phyloP scores from a whole-genome alignment of 2,797 vertebrate genomes.

The Enteromius trimaculatus region DNA sequence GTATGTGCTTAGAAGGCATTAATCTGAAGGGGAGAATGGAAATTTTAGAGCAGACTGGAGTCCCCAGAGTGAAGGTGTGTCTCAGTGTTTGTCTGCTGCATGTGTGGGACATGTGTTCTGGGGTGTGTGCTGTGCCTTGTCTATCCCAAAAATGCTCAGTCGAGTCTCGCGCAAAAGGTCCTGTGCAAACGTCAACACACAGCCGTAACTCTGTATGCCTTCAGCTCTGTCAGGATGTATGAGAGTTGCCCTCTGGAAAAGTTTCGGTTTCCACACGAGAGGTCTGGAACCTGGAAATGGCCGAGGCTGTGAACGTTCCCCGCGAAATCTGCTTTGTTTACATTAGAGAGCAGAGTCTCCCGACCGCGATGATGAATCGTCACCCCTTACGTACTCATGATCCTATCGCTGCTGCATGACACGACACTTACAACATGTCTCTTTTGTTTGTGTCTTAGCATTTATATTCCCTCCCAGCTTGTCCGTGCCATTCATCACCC shows the following conservation, averaged over 20 bases:
- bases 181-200: background rate
- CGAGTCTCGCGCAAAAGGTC: slow-evolving; percentile 22
- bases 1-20: slow-evolving; percentile 63
- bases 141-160: slow-evolving; percentile 69
- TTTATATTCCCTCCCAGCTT: background rate
- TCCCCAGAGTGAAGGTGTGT: slow-evolving; percentile 18
- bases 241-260: slow-evolving; percentile 26
- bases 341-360: slow-evolving; percentile 41
- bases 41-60: slow-evolving; percentile 45
- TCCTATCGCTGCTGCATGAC: slow-evolving; percentile 35
- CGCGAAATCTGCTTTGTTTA: slow-evolving; percentile 52
- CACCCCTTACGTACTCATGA: slow-evolving; percentile 48
- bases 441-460: background rate
- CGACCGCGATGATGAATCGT: slow-evolving; percentile 59
- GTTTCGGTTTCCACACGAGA: slow-evolving; percentile 36
- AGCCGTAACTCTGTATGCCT: background rate
- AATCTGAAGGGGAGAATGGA: slow-evolving; percentile 62
- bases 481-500: slow-evolving; percentile 17
- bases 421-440: slow-evolving; percentile 16
- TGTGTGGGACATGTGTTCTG: slow-evolving; percentile 50
- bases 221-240: slow-evolving; percentile 2
- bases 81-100: slow-evolving; percentile 22
- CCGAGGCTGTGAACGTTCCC: background rate
- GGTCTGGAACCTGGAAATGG: slow-evolving; percentile 28
- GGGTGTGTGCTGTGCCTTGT: slow-evolving; percentile 45